phyloP scores from a whole-genome alignment of 2,113 vertebrate species.

The Tychaedon coryphoeus region DNA sequence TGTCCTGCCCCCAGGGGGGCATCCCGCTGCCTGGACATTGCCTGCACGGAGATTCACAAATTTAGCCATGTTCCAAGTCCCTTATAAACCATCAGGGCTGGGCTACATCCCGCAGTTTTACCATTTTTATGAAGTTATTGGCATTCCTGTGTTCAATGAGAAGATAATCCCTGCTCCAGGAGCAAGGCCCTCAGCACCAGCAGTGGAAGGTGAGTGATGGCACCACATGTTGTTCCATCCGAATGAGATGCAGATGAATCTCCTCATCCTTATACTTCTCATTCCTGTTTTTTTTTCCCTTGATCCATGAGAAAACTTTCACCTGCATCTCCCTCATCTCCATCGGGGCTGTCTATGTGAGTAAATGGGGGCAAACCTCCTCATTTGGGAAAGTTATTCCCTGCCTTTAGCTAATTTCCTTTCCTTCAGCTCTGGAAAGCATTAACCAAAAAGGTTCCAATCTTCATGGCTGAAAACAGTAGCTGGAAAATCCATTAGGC shows the following conservation, averaged over 20 bases:
- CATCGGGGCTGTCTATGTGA: background rate
- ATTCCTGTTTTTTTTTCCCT: background rate
- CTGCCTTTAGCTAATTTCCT: slow-evolving; percentile 6
- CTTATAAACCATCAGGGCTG: background rate
- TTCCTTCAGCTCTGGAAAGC: slow-evolving; percentile 4
- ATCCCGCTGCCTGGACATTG: background rate
- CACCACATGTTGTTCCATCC: background rate
- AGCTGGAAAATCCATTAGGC: slow-evolving; percentile 41
- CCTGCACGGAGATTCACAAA: background rate
- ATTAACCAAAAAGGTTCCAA: background rate
- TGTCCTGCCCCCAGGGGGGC: background rate
- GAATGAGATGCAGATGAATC: background rate
- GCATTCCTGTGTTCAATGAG: background rate
- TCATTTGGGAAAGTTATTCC: background rate
- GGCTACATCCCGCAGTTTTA: background rate
- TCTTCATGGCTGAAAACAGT: background rate
- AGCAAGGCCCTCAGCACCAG: background rate
- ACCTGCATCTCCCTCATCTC: background rate
- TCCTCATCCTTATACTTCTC: background rate
- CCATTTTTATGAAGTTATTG: background rate
- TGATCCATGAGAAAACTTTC: background rate
- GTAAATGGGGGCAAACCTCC: background rate
- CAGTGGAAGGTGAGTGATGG: background rate
- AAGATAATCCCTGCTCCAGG: background rate
- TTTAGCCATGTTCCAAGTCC: background rate